These are phyloP conservation scores for Fragum sueziense DNA, from an alignment of 2,888 invertebrate genomes.

Conservation along the genomic window DNA sequence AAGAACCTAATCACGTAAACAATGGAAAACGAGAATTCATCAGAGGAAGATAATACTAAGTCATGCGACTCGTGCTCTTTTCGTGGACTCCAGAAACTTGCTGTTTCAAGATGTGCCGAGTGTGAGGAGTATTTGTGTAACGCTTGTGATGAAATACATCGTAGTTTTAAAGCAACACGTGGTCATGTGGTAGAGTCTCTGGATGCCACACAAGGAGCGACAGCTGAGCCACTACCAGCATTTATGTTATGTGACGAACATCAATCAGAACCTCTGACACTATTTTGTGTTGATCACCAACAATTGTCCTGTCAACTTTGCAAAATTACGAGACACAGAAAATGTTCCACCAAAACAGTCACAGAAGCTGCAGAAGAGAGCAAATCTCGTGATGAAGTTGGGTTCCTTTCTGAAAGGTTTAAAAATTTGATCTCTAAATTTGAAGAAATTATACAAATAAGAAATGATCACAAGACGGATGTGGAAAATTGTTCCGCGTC, in stretches of 20 bases:
- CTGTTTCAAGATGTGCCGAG: neutral
- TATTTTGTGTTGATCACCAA: neutral
- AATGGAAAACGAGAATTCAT: neutral
- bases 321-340: neutral
- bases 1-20: too few species aligned
- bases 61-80: neutral
- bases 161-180: slow-evolving; percentile 1
- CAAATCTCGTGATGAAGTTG: neutral
- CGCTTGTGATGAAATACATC: neutral
- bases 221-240: neutral
- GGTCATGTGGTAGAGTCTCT: neutral
- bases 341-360: neutral
- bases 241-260: neutral
- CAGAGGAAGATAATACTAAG: slow-evolving; percentile 1
- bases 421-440: neutral
- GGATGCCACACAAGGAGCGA: neutral
- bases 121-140: neutral
- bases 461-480: neutral
- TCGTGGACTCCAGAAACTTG: neutral
- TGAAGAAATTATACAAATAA: neutral
- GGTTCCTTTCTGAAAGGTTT: neutral
- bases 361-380: neutral
- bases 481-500: neutral
- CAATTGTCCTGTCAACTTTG: neutral
- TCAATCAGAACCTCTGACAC: neutral